Evolutionary conservation across 2,888 invertebrate species (phyloP).

Genomic region (Odontocerum albicorne): DNA sequence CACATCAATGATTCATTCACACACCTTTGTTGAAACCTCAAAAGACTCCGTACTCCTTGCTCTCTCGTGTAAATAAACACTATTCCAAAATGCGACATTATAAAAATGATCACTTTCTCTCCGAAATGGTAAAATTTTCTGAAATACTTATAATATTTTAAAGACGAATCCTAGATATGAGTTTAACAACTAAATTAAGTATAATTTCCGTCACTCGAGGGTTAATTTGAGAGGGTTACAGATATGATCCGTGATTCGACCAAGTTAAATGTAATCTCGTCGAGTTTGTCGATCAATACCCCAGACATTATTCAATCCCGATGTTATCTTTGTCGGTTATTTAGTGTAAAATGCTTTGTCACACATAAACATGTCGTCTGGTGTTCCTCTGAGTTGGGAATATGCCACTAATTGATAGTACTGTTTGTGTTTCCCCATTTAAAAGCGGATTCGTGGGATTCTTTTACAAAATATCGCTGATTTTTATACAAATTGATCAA

Average conservation of each 20-base stretch:
- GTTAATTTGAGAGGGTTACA: conserved; percentile 18
- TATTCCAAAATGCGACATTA: no score
- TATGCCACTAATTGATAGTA: conserved; percentile 29
- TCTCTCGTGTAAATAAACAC: no score
- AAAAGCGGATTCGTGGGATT: conserved; percentile 10
- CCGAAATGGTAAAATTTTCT: no score
- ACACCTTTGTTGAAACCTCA: no score
- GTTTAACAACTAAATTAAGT: no score
- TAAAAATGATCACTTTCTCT: no score
- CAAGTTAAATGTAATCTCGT: conserved; percentile 18
- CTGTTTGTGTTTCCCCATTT: conserved; percentile 8
- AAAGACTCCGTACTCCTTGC: no score
- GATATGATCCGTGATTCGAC: conserved; percentile 24
- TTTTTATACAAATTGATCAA: conserved; percentile 8
- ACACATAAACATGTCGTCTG: conserved; percentile 32
- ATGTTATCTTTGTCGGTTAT: conserved; percentile 29
- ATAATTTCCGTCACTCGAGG: conserved; percentile 1
- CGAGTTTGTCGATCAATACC: conserved; percentile 25
- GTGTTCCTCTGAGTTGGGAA: conserved; percentile 6
- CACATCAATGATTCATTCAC: no score
- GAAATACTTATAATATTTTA: no score
- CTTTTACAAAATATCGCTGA: not conserved
- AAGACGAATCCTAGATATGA: no score
- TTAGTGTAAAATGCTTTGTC: conserved; percentile 32
- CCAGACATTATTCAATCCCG: conserved; percentile 20